Percentiles rank a stretch among this genome's conserved stretches.
phyloP scores from a whole-genome alignment of 2,888 invertebrate genomes.

The Plebejus argus region DNA sequence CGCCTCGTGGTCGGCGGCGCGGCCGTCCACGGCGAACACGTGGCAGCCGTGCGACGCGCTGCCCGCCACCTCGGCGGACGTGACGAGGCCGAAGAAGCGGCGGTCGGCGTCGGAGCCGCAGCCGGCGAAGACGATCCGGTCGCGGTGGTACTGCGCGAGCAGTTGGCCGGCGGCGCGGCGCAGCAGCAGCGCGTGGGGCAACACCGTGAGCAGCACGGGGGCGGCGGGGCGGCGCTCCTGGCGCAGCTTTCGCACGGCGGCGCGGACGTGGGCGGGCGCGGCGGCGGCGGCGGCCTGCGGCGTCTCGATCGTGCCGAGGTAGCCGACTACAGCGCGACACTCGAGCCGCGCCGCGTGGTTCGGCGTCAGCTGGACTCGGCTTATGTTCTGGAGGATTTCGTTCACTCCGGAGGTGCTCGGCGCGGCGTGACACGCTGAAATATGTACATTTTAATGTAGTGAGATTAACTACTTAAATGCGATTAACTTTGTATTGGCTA shows the following conservation, averaged over 20 bases:
- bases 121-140: conserved; percentile 93
- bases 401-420: conserved; percentile 71
- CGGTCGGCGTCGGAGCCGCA: conserved; percentile 95
- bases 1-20: conserved; percentile 89
- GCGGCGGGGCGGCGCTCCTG: conserved; percentile 94
- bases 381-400: conserved; percentile 68
- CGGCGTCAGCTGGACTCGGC: conserved; percentile 64
- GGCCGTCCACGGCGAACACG: conserved; percentile 95
- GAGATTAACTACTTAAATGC: not conserved
- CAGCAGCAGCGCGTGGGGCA: conserved; percentile 89
- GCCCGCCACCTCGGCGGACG: conserved; percentile 84
- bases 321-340: conserved; percentile 94
- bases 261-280: conserved; percentile 89
- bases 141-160: conserved; percentile 92
- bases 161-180: conserved; percentile 89
- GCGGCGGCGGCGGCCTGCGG: conserved; percentile 90
- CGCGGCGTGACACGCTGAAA: conserved; percentile 68
- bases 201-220: conserved; percentile 91
- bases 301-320: conserved; percentile 97
- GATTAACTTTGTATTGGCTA: not conserved
- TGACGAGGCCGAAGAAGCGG: conserved; percentile 95
- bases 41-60: conserved; percentile 92
- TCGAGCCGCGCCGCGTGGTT: conserved; percentile 81
- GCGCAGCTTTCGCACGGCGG: conserved; percentile 92
- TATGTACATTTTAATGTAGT: not conserved